Conservation (phyloP, 2,888 invertebrate species). For the Machimus atricapillus region DNA sequence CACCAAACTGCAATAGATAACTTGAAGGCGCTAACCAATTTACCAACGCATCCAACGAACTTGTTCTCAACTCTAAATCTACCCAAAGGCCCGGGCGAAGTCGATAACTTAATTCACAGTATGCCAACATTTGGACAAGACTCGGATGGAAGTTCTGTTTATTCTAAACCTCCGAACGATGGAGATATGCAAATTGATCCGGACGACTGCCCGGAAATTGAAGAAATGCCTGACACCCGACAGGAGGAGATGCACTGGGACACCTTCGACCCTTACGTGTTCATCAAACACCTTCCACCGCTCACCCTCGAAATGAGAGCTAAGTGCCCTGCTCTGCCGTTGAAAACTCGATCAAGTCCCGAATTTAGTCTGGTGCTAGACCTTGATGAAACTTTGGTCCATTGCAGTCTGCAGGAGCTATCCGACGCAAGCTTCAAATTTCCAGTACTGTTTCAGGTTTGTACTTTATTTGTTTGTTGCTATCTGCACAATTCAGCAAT, state of each 20-base stretch:
- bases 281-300: constrained; percentile 90
- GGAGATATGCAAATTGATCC: constrained; percentile 47
- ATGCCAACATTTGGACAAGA: constrained; percentile 40
- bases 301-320: constrained; percentile 78
- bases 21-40: constrained; percentile 65
- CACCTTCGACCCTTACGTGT: constrained; percentile 87
- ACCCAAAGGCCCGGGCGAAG: constrained; percentile 47
- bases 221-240: constrained; percentile 50
- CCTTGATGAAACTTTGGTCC: constrained; percentile 92
- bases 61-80: constrained; percentile 64
- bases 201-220: constrained; percentile 52
- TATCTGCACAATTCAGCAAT: background rate
- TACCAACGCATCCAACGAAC: constrained; percentile 63
- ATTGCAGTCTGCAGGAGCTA: constrained; percentile 90
- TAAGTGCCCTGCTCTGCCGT: constrained; percentile 75
- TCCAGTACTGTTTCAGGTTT: constrained; percentile 83
- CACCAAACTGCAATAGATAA: constrained; percentile 64
- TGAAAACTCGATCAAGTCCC: constrained; percentile 91
- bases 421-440: constrained; percentile 93
- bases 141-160: background rate
- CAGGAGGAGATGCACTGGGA: constrained; percentile 68
- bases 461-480: background rate
- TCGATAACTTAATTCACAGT: constrained; percentile 49
- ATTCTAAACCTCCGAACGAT: background rate
- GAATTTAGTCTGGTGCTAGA: constrained; percentile 85